phyloP scores from a whole-genome alignment of 2,888 invertebrate genomes.

The Apamea anceps region DNA sequence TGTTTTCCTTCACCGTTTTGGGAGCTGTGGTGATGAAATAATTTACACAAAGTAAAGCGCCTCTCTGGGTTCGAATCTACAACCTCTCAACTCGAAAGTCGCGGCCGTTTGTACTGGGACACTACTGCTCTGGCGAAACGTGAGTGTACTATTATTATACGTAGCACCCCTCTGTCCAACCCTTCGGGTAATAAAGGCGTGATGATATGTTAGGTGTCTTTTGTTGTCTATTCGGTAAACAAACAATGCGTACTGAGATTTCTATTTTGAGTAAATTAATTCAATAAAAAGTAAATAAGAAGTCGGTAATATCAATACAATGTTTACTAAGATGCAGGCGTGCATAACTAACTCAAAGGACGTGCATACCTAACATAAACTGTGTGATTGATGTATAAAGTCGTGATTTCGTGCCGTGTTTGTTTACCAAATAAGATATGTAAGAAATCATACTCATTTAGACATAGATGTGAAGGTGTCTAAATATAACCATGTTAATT shows the following conservation, averaged over 20 bases:
- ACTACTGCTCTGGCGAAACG: neutral
- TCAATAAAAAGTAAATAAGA: constrained; percentile 10
- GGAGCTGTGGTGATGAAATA: neutral
- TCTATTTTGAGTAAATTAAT: neutral
- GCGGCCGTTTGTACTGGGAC: too few species aligned
- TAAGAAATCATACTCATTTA: neutral
- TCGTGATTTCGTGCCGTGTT: constrained; percentile 25
- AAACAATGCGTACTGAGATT: neutral
- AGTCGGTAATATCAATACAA: constrained; percentile 28
- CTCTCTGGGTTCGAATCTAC: neutral
- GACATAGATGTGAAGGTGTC: neutral
- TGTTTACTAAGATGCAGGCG: constrained; percentile 24
- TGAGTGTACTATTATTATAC: neutral
- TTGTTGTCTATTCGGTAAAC: neutral
- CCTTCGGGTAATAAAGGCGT: neutral
- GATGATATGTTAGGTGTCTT: neutral
- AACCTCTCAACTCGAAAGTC: neutral
- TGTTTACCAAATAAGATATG: constrained; percentile 18
- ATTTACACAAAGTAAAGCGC: too few species aligned
- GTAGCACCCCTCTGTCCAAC: neutral
- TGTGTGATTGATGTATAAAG: constrained; percentile 29
- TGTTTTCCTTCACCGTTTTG: neutral
- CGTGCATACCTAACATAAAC: constrained; percentile 20
- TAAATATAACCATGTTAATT: neutral
- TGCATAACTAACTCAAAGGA: constrained; percentile 46